Percentiles rank a stretch among this genome's conserved stretches.
Evolutionary conservation across 1,140 invertebrate genomes (phyloP).

Genomic region (Magallana ariakensis): DNA sequence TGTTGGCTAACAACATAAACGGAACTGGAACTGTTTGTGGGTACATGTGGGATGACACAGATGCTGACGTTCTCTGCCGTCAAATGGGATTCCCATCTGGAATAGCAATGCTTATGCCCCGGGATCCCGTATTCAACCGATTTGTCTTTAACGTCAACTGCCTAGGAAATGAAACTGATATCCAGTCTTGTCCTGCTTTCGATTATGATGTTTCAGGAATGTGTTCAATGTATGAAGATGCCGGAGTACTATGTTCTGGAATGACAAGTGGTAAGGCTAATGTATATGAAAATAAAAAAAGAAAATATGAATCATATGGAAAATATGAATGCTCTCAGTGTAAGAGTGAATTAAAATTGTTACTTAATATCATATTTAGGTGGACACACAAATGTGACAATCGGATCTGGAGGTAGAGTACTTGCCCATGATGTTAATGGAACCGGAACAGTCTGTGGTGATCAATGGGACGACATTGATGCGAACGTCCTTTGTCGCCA

Average conservation of each 20-base stretch:
- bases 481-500: no score
- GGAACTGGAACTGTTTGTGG: not conserved
- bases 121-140: not conserved
- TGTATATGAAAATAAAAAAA: no score
- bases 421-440: no score
- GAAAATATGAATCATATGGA: no score
- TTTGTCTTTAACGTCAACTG: not conserved
- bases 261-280: no score
- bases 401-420: no score
- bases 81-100: conserved; percentile 32
- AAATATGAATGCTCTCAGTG: no score
- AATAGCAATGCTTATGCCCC: not conserved
- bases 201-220: not conserved
- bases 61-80: conserved; percentile 29
- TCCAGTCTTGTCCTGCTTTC: not conserved
- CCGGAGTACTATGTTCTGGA: no score
- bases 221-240: not conserved
- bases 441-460: not conserved
- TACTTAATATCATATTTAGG: no score
- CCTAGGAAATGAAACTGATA: not conserved
- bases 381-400: no score
- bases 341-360: no score
- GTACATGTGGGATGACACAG: not conserved
- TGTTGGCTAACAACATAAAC: not conserved
- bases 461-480: no score